Evolutionary conservation across 1,140 invertebrate species (phyloP).

Genomic region (Aphaenogaster ashmeadi): DNA sequence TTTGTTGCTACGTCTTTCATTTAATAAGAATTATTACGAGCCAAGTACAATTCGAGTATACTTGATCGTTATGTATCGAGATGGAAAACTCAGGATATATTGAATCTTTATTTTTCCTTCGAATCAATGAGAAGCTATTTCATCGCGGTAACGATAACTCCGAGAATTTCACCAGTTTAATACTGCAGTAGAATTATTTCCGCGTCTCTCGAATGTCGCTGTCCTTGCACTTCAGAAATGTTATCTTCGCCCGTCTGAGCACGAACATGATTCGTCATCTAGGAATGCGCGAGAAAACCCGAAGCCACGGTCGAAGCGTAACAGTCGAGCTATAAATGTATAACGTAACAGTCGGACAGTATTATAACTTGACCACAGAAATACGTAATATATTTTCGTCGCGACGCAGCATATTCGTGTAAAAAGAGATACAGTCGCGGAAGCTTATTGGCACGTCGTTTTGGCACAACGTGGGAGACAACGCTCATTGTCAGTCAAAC

Average conservation of each 20-base stretch:
- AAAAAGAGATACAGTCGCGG: neutral
- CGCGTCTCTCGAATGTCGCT: neutral
- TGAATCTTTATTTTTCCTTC: neutral
- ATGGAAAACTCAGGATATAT: neutral
- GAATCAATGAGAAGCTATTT: neutral
- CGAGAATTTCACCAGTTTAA: slow-evolving; percentile 29
- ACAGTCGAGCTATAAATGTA: neutral
- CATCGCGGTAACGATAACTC: slow-evolving; percentile 25
- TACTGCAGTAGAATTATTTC: slow-evolving; percentile 19
- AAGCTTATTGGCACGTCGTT: neutral
- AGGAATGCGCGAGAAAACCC: slow-evolving; percentile 66
- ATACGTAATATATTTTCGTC: slow-evolving; percentile 39
- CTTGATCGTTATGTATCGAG: neutral
- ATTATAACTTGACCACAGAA: slow-evolving; percentile 45
- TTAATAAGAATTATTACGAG: slow-evolving; percentile 7
- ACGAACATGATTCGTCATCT: slow-evolving; percentile 56
- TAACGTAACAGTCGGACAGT: slow-evolving; percentile 29
- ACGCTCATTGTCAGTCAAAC: neutral
- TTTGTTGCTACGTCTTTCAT: neutral
- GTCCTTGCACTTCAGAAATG: slow-evolving; percentile 51
- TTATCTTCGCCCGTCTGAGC: slow-evolving; percentile 25
- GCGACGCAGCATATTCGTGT: neutral
- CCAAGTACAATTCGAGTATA: neutral
- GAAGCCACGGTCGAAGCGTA: slow-evolving; percentile 55
- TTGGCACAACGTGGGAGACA: neutral